Evolutionary conservation across 2,797 vertebrate genomes (phyloP), one percentile per base, ranked within the genome.

Genomic region (Platalea minor): DNA sequence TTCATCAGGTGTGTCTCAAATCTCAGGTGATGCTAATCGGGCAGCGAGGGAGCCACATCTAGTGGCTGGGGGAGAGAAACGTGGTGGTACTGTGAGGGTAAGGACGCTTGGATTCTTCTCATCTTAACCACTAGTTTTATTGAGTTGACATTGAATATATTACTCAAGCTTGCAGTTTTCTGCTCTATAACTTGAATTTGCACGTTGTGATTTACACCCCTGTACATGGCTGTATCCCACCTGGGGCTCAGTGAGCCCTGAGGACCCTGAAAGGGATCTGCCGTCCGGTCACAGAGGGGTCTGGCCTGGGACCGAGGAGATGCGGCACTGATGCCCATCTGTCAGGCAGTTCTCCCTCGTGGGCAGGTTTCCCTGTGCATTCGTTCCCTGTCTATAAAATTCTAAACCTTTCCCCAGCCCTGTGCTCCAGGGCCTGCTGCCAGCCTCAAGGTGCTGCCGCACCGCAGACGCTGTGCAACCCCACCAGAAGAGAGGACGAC

Each of bases 171-270:
- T 21, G 25, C 70, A 10, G 4, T 85, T 68, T 88, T 61, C 69
- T 59, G 69, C 64, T 77, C 53, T 68, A 1, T 24, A 46, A 35
- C 28, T 64, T 68, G 61, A 57, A 63, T 72, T 57, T 67, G 54
- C 69, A n/a, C 11, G 1, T 10, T 60, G 78, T 61, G 31, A 50
- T 88, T 91, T 68, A 48, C 21, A 73, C 12, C 64, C 64, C 26
- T 17, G 26, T 29, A 2, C 1, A 0, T 4, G 37, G 37, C 65
- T 0, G 0, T 19, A 11, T 68, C 59, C 70, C 69, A 21, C 28
- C 39, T 11, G 51, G 23, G 56, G 17, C 61, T 82, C 2, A 0
- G 31, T 8, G 29, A 74, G 50, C 83, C 57, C 39, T 10, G 25
- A 53, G 85, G 74, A 35, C 9, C 2, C 57, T 4, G 23, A 35